Base-by-base conservation (phyloP, 2,113 vertebrate genomes). In the Pavo muticus region DNA sequence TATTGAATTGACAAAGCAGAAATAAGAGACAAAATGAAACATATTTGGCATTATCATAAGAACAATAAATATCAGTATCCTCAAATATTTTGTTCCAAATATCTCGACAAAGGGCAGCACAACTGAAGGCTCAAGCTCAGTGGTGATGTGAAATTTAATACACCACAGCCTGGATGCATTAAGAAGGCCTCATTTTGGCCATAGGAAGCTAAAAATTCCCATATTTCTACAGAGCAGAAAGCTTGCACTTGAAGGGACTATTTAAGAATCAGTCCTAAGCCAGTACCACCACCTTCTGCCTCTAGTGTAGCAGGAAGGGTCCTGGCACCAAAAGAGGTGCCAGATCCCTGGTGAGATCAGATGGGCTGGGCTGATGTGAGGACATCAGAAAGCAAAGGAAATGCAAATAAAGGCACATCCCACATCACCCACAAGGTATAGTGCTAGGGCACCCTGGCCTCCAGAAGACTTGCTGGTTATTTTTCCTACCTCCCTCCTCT, bases 371-470 rank as follows among this genome's bases (percentile, higher is more conserved):
- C 21, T 25, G 63, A 32, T 15, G 5, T 54, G 37, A 74, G 9
- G 30, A 45, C 8, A 10, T 23, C 0, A 21, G 32, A 32, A 75
- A 64, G 18, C 40, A 2, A 10, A 75, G 1, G 14, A 60, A 17
- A 56, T 5, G 7, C 23, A 87, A 40, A 35, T 23, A 67, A 60
- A 52, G 21, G 16, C 23, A 57, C 12, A 39, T 68, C 42, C 30
- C 65, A 11, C 42, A 30, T 32, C 52, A 83, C 21, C 25, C 16
- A 35, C 8, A 19, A 11, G 3, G 4, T 0, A 19, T 0, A n/a
- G 13, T 3, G 16, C 2, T 11, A 44, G 7, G 29, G 29, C 32
- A 35, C 19, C 18, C 5, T 32, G 50, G 17, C 24, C 42, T 37
- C 35, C 71, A 73, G 48, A 87, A 61, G 3, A 32, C 15, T 52